These are phyloP conservation scores for Limnephilus rhombicus DNA, from an alignment of 2,888 invertebrate species.

Conservation along the genomic window DNA sequence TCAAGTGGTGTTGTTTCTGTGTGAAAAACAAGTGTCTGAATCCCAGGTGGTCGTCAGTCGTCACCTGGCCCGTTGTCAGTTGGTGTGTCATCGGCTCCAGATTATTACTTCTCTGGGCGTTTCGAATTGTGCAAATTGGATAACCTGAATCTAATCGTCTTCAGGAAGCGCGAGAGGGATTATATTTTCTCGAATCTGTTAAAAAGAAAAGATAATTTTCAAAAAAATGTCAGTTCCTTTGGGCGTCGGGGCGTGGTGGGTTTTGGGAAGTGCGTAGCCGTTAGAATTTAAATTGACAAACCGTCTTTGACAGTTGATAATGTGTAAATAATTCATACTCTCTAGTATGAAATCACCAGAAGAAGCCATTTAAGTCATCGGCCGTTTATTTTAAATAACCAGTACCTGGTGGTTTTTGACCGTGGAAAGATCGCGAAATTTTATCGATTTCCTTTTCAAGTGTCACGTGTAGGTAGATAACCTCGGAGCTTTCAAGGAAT, in stretches of 20 bases:
- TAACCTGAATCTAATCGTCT: conserved; percentile 9
- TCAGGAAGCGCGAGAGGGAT: neutral
- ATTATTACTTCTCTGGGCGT: neutral
- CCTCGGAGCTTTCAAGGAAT: conserved; percentile 4
- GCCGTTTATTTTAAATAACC: neutral
- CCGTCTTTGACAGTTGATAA: conserved; percentile 4
- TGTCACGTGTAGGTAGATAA: conserved; percentile 45
- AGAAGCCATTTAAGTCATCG: neutral
- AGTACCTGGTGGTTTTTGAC: neutral
- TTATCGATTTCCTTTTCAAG: conserved; percentile 36
- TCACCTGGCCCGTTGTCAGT: neutral
- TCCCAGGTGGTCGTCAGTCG: conserved; percentile 57
- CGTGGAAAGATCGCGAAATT: conserved; percentile 43
- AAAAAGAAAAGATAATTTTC: neutral
- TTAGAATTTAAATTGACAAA: conserved; percentile 10
- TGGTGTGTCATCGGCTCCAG: conserved; percentile 3
- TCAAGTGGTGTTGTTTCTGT: conserved; percentile 40
- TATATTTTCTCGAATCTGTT: neutral
- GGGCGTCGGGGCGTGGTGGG: conserved; percentile 41
- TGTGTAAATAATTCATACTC: neutral
- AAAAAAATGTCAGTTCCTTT: neutral
- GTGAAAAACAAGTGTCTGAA: conserved; percentile 56
- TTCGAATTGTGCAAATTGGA: conserved; percentile 42
- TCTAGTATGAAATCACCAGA: neutral
- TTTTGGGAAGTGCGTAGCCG: conserved; percentile 25